Conservation (phyloP, 2,888 invertebrate species). For the Hydropsyche betteni region DNA sequence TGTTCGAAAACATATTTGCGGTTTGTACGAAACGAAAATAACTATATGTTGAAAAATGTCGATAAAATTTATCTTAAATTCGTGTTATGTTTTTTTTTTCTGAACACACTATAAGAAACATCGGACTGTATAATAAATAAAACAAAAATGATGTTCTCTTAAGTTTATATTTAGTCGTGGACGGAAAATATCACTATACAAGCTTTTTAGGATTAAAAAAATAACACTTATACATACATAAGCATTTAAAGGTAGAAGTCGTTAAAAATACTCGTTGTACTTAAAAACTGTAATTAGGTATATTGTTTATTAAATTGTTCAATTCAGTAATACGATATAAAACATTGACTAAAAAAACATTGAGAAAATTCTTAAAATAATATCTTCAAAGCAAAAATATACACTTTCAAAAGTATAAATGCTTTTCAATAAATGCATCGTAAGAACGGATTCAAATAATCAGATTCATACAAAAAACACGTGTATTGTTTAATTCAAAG, state of each 20-base stretch:
- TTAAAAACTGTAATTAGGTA: background rate
- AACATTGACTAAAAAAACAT: constrained; percentile 14
- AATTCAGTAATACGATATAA: too few species aligned
- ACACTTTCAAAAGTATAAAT: background rate
- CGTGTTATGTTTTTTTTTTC: too few species aligned
- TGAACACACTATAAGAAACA: too few species aligned
- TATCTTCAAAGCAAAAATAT: too few species aligned
- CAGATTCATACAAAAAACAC: too few species aligned
- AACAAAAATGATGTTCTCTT: too few species aligned
- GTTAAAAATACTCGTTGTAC: background rate
- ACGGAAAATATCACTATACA: constrained; percentile 25
- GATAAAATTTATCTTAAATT: too few species aligned
- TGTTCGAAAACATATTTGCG: background rate
- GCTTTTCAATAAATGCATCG: background rate
- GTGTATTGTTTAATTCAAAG: background rate
- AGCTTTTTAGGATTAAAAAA: constrained; percentile 10
- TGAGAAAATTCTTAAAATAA: background rate
- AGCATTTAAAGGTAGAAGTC: background rate
- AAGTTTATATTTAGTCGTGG: constrained; percentile 21
- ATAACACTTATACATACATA: constrained; percentile 7
- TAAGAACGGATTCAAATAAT: too few species aligned
- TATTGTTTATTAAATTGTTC: too few species aligned
- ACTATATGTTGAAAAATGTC: too few species aligned
- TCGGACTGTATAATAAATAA: too few species aligned
- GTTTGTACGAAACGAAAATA: too few species aligned